phyloP scores from a whole-genome alignment of 1,140 invertebrate genomes.

The Papilio xuthus region DNA sequence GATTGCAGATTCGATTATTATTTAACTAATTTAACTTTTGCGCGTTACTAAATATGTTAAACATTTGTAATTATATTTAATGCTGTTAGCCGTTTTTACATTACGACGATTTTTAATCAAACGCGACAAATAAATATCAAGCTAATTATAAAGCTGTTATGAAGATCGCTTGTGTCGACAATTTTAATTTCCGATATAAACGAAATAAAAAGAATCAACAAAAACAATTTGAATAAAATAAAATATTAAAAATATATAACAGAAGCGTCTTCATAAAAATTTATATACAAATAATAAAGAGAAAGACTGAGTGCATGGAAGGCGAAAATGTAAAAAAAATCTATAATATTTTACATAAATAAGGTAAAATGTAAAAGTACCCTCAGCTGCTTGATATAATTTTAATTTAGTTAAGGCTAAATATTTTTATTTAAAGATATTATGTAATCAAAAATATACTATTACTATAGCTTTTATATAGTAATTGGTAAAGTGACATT shows the following conservation, averaged over 20 bases:
- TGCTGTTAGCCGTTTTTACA: not conserved
- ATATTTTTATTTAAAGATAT: not conserved
- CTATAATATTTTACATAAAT: not conserved
- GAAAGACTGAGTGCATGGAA: constrained; percentile 4
- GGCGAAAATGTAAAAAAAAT: not conserved
- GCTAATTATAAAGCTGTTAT: not conserved
- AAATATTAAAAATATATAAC: not conserved
- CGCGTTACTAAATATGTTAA: not conserved
- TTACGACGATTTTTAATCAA: not conserved
- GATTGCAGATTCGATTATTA: not conserved
- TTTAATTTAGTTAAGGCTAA: not conserved
- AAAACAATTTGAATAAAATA: not conserved
- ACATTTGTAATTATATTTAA: not conserved
- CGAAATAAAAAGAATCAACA: not conserved
- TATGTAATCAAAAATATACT: not conserved
- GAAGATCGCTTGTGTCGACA: constrained; percentile 24
- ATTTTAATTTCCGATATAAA: not conserved
- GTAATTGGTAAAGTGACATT: not conserved
- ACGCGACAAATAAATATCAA: constrained; percentile 1
- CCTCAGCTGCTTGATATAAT: not conserved
- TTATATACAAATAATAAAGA: constrained; percentile 1
- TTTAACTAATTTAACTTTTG: not conserved
- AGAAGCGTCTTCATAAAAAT: constrained; percentile 22
- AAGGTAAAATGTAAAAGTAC: not conserved
- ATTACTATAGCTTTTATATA: too few relatives aligned